Evolutionary conservation across 2,113 vertebrate genomes (phyloP).

Genomic region (Xenus cinereus): DNA sequence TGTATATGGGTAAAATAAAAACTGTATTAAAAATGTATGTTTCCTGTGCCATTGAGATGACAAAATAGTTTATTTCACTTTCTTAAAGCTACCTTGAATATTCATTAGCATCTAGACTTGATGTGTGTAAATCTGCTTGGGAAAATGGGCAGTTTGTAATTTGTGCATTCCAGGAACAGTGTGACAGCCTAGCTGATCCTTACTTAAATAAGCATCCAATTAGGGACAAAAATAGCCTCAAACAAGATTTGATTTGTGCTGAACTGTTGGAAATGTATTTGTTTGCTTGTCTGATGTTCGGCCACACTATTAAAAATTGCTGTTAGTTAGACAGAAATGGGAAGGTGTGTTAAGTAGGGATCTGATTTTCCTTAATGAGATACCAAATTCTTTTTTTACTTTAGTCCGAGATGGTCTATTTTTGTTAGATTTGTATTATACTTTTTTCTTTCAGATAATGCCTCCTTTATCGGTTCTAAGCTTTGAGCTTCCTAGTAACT

Average conservation of each 20-base stretch:
- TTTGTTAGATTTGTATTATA: not conserved
- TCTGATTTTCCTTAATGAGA: not conserved
- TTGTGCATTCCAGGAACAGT: not conserved
- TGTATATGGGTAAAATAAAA: conserved; percentile 63
- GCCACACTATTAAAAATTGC: not conserved
- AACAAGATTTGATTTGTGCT: not conserved
- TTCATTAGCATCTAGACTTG: not conserved
- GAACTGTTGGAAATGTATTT: not conserved
- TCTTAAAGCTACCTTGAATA: not conserved
- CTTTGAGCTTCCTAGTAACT: not conserved
- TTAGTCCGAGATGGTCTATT: not conserved
- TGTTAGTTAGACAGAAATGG: not conserved
- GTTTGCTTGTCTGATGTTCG: not conserved
- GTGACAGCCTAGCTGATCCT: not conserved
- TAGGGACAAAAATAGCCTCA: conserved; percentile 1
- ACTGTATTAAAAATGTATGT: not conserved
- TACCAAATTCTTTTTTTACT: not conserved
- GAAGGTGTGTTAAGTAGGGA: not conserved
- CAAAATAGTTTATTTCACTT: not conserved
- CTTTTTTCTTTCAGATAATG: not conserved
- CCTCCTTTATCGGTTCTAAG: not conserved
- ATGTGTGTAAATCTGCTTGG: not conserved
- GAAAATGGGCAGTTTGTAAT: not conserved
- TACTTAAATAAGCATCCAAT: not conserved
- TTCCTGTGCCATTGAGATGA: not conserved